A percentile compares a stretch with the other conserved stretches of the same genome.
Conservation (phyloP, 2,113 vertebrate species). For the Junco hyemalis region DNA sequence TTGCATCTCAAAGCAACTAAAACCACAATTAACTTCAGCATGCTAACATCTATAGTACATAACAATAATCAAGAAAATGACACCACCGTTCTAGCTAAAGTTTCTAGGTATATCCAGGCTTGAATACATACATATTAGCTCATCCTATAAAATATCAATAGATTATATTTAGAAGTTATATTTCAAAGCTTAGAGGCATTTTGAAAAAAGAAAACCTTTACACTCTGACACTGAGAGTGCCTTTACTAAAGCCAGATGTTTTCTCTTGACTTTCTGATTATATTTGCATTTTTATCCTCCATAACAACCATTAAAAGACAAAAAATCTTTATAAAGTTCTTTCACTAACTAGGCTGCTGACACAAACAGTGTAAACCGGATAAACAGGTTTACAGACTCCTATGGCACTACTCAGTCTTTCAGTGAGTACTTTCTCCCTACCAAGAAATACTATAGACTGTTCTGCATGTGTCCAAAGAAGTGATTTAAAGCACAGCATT, state of each 20-base stretch:
- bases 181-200: neutral
- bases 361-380: neutral
- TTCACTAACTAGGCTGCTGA: neutral
- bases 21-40: neutral
- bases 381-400: constrained; percentile 28
- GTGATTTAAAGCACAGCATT: neutral
- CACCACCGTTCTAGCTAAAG: neutral
- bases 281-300: neutral
- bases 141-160: neutral
- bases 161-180: neutral
- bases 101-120: neutral
- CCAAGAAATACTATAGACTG: neutral
- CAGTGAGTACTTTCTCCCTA: neutral
- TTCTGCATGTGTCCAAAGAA: neutral
- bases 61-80: neutral
- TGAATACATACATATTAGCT: neutral
- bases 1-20: neutral
- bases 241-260: neutral
- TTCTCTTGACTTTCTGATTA: neutral
- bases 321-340: neutral
- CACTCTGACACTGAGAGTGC: neutral
- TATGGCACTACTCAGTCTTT: neutral
- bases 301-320: neutral
- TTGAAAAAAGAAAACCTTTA: accelerated
- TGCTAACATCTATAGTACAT: neutral